These are phyloP conservation scores for Tenthredo scrophulariae DNA, from an alignment of 2,888 invertebrate genomes.

Conservation along the genomic window DNA sequence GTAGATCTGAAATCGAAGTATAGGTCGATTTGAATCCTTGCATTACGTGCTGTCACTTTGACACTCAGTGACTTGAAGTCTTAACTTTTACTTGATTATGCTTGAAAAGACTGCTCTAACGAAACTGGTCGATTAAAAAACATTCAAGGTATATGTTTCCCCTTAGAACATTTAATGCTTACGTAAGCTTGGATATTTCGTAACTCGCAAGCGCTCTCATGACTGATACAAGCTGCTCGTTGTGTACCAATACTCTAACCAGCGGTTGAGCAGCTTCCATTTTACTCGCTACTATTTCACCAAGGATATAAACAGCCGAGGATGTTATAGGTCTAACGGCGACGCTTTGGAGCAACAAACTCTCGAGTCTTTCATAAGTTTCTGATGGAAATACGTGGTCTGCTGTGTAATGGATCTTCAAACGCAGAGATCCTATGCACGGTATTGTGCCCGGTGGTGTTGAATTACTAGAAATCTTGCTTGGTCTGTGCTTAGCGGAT, in stretches of 20 bases:
- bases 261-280: slow-evolving; percentile 94
- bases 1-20: too few relatives aligned
- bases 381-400: slow-evolving; percentile 93
- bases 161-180: slow-evolving; percentile 73
- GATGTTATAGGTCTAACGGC: slow-evolving; percentile 88
- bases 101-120: too few relatives aligned
- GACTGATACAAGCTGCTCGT: slow-evolving; percentile 91
- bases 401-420: slow-evolving; percentile 92
- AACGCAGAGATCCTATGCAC: slow-evolving; percentile 89
- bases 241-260: slow-evolving; percentile 91
- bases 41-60: too few relatives aligned
- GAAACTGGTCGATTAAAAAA: too few relatives aligned
- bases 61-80: too few relatives aligned
- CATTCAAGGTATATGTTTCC: too few relatives aligned
- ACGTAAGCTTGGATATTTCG: slow-evolving; percentile 95
- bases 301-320: slow-evolving; percentile 90
- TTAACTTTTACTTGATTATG: too few relatives aligned
- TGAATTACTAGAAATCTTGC: slow-evolving; percentile 81
- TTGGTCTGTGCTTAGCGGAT: slow-evolving; percentile 82
- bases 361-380: slow-evolving; percentile 89
- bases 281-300: slow-evolving; percentile 92
- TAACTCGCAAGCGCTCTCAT: slow-evolving; percentile 91
- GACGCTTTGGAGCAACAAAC: slow-evolving; percentile 87
- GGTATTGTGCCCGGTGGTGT: slow-evolving; percentile 88
- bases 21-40: too few relatives aligned